Evolutionary conservation across 1,140 invertebrate genomes (phyloP).

Genomic region (Drosophila oshimai): DNA sequence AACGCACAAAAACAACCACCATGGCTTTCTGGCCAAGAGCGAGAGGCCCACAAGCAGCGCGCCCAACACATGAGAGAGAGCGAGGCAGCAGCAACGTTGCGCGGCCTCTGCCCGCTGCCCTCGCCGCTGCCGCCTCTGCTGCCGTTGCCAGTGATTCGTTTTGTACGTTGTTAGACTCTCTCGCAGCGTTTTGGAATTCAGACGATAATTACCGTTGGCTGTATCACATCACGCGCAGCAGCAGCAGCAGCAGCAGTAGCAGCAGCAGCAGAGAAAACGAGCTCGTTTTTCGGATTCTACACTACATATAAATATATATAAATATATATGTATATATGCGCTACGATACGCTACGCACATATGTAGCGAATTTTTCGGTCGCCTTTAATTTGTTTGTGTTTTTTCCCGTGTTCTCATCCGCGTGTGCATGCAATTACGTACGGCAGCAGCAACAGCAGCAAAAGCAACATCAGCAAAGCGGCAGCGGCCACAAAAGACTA

Average conservation of each 20-base stretch:
- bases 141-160: conserved; percentile 73
- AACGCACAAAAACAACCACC: conserved; percentile 4
- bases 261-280: conserved; percentile 29
- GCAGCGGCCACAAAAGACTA: conserved; percentile 39
- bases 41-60: conserved; percentile 13
- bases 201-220: conserved; percentile 82
- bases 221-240: conserved; percentile 75
- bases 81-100: conserved; percentile 39
- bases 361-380: conserved; percentile 28
- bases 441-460: no score
- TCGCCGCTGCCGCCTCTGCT: conserved; percentile 39
- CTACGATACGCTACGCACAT: no score
- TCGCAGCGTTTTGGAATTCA: conserved; percentile 82
- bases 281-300: conserved; percentile 27
- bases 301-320: not conserved
- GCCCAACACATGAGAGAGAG: conserved; percentile 10
- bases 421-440: conserved; percentile 33
- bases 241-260: conserved; percentile 41
- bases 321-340: not conserved
- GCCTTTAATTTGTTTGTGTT: conserved; percentile 27
- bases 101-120: conserved; percentile 19
- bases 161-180: conserved; percentile 79
- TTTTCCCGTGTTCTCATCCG: conserved; percentile 23
- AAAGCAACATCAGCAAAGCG: no score
- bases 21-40: not conserved